Conservation (phyloP, 2,888 invertebrate genomes). For the Brachyptera risi region DNA sequence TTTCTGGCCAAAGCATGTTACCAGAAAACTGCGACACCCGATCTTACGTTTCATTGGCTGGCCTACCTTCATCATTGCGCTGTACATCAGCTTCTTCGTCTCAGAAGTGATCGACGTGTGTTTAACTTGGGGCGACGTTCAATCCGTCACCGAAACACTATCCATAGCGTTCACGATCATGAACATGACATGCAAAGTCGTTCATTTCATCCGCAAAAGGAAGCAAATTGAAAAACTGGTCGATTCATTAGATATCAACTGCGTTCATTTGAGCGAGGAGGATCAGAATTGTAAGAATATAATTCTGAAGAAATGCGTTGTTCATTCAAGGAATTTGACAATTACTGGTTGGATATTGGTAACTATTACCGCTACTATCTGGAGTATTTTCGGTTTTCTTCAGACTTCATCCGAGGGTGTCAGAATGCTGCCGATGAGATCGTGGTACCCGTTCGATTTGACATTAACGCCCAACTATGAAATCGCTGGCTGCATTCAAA, state of each 20-base stretch:
- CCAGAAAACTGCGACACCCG: not conserved
- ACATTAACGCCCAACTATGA: constrained; percentile 1
- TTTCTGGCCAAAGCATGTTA: constrained; percentile 2
- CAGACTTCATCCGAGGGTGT: not conserved
- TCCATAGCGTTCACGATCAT: constrained; percentile 6
- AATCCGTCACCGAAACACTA: constrained; percentile 8
- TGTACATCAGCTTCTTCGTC: constrained; percentile 5
- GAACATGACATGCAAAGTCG: constrained; percentile 16
- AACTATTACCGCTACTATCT: constrained; percentile 1
- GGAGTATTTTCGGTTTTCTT: not conserved
- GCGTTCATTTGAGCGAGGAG: not conserved
- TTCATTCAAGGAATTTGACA: not conserved
- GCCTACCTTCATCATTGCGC: not conserved
- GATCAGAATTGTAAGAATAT: not conserved
- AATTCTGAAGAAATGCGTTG: not conserved
- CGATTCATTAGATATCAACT: not conserved
- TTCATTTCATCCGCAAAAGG: not conserved
- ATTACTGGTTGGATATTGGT: not conserved
- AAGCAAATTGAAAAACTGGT: constrained; percentile 1
- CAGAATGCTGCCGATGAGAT: not conserved
- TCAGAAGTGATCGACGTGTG: constrained; percentile 14
- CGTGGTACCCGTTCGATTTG: constrained; percentile 11
- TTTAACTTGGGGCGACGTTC: constrained; percentile 5
- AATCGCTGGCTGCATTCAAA: constrained; percentile 6
- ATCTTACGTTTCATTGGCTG: not conserved